Conservation (phyloP, 1,140 invertebrate species). For the Papilio glaucus region DNA sequence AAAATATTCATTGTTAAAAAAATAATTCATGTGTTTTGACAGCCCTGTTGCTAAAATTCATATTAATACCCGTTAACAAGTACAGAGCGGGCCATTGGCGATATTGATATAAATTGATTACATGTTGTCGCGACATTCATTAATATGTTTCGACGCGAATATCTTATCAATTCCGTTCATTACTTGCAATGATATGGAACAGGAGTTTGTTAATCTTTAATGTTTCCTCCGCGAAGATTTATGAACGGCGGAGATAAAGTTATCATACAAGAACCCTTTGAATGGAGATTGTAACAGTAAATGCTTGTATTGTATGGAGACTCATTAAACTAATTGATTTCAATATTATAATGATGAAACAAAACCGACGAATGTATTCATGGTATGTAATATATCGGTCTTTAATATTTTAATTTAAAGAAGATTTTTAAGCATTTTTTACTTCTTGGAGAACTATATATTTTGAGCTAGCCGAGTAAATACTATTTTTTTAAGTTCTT, state of each 20-base stretch:
- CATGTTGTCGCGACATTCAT: conserved; percentile 73
- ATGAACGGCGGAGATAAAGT: conserved; percentile 39
- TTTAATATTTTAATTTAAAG: background rate
- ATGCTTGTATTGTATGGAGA: conserved; percentile 7
- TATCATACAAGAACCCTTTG: conserved; percentile 41
- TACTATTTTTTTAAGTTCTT: too few relatives aligned
- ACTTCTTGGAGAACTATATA: too few relatives aligned
- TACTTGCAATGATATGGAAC: conserved; percentile 62
- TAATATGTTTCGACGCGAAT: conserved; percentile 74
- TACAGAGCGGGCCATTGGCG: conserved; percentile 71
- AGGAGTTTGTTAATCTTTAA: conserved; percentile 61
- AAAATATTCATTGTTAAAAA: too few relatives aligned
- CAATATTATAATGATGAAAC: conserved; percentile 9
- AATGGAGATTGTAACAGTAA: conserved; percentile 32
- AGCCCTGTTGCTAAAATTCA: conserved; percentile 77
- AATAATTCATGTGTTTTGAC: conserved; percentile 42
- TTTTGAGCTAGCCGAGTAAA: too few relatives aligned
- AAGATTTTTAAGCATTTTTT: too few relatives aligned
- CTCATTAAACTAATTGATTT: conserved; percentile 10
- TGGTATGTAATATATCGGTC: background rate
- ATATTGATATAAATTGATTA: conserved; percentile 83
- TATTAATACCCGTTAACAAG: conserved; percentile 76
- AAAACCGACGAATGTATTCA: conserved; percentile 25
- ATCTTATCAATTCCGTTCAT: conserved; percentile 72
- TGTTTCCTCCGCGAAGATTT: conserved; percentile 58